Conservation (phyloP, 2,888 invertebrate genomes). For the Allacma fusca region DNA sequence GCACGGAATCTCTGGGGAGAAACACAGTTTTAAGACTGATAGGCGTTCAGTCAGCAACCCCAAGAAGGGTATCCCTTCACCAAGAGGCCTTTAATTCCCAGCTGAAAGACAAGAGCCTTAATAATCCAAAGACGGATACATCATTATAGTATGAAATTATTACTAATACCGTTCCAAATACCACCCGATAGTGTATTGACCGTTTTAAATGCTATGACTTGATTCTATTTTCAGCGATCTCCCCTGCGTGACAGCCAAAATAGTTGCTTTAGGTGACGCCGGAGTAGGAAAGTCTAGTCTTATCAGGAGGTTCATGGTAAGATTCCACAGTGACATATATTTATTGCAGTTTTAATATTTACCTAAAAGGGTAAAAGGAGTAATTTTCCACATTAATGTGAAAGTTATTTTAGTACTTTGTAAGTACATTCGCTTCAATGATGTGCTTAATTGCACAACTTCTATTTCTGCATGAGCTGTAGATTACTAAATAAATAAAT, state of each 20-base stretch:
- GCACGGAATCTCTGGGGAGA: constrained; percentile 39
- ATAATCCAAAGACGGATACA: neutral
- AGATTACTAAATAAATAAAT: neutral
- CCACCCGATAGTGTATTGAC: neutral
- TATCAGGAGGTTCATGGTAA: constrained; percentile 57
- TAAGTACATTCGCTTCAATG: too few relatives aligned
- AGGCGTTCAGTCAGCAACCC: neutral
- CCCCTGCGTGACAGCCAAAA: constrained; percentile 48
- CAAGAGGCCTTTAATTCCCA: constrained; percentile 22
- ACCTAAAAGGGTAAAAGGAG: neutral
- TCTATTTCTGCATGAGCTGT: too few relatives aligned
- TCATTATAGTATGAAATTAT: constrained; percentile 11
- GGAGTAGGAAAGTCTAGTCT: constrained; percentile 59
- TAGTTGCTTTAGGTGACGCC: constrained; percentile 57
- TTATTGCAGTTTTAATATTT: neutral
- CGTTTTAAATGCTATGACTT: too few relatives aligned
- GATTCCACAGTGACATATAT: neutral
- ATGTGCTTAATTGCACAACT: too few relatives aligned
- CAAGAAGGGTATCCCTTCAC: constrained; percentile 28
- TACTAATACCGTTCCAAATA: neutral
- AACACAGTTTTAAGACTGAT: constrained; percentile 40
- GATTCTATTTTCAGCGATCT: neutral
- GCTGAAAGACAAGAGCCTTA: neutral
- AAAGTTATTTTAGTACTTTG: too few relatives aligned
- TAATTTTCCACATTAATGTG: neutral